Percentiles rank a stretch among this genome's conserved stretches.
phyloP scores from a whole-genome alignment of 92 coral and sea anemone species.

The Siderastrea siderea region DNA sequence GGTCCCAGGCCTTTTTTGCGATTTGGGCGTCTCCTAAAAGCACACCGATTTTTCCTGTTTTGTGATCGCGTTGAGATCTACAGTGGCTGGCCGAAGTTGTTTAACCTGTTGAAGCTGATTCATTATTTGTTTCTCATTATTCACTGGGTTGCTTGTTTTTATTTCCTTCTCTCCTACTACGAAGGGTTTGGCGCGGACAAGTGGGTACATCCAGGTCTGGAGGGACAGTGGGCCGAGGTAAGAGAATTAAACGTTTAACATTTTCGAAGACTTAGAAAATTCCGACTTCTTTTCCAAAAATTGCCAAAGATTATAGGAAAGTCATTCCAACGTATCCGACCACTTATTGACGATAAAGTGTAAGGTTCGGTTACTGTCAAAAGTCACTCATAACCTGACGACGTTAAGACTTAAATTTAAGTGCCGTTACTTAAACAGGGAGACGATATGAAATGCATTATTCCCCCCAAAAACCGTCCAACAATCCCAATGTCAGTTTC shows the following conservation, averaged over 20 bases:
- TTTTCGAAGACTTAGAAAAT: neutral
- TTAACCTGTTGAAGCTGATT: slow-evolving; percentile 90
- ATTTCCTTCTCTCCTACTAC: slow-evolving; percentile 81
- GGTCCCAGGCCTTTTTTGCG: slow-evolving; percentile 89
- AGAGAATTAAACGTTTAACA: neutral
- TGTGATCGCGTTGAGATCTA: slow-evolving; percentile 93
- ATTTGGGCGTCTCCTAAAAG: slow-evolving; percentile 83
- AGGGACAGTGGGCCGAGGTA: slow-evolving; percentile 88
- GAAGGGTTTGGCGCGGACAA: slow-evolving; percentile 93
- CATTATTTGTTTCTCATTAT: slow-evolving; percentile 93
- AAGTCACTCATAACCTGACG: too few relatives aligned
- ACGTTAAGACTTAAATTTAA: too few relatives aligned
- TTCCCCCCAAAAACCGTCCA: too few relatives aligned
- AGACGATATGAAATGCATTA: too few relatives aligned
- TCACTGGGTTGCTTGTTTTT: slow-evolving; percentile 98
- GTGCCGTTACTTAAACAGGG: too few relatives aligned
- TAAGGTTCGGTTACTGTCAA: neutral
- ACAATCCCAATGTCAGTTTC: too few relatives aligned
- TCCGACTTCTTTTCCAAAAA: neutral
- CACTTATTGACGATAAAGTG: neutral
- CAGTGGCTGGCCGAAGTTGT: slow-evolving; percentile 93
- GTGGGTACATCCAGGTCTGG: slow-evolving; percentile 88
- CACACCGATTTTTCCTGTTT: slow-evolving; percentile 86
- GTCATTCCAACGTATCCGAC: neutral
- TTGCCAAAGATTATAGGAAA: neutral